phyloP scores from a whole-genome alignment of 37 sponge, comb jelly and placozoan species.

The Diacarnus erythraeanus region DNA sequence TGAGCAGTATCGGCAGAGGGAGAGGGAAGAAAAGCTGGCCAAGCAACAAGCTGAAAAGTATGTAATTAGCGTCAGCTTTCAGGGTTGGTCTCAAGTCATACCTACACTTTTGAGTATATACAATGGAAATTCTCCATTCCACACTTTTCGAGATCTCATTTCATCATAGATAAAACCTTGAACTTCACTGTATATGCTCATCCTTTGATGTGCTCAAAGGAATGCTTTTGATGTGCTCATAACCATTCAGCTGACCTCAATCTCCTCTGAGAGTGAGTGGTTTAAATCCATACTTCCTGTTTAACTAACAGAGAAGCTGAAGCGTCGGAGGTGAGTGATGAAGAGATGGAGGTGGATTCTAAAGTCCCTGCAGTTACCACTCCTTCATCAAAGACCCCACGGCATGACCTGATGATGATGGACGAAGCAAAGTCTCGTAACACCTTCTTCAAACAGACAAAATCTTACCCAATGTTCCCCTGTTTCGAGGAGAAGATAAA shows the following conservation, averaged over 20 bases:
- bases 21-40: constrained; percentile 57
- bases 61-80: too few species aligned
- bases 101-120: too few species aligned
- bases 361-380: background rate
- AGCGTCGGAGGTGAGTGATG: constrained; percentile 71
- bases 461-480: constrained; percentile 92
- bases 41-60: constrained; percentile 51
- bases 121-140: too few species aligned
- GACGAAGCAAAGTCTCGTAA: constrained; percentile 56
- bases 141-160: too few species aligned
- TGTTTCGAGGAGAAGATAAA: constrained; percentile 79
- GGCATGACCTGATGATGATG: constrained; percentile 70
- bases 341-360: constrained; percentile 73
- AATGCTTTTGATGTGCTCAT: too few species aligned
- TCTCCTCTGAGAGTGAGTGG: too few species aligned
- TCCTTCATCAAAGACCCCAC: constrained; percentile 25
- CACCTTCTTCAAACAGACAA: constrained; percentile 93
- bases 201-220: too few species aligned
- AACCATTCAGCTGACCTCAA: too few species aligned
- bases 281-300: background rate
- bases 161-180: too few species aligned
- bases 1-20: constrained; percentile 61
- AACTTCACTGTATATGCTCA: too few species aligned
- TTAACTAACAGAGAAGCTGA: background rate
- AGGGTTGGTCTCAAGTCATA: too few species aligned